A percentile compares a stretch with the other conserved stretches of the same genome.
These are phyloP conservation scores for Diploptera punctata DNA, from an alignment of 2,888 invertebrate genomes.

Conservation along the genomic window DNA sequence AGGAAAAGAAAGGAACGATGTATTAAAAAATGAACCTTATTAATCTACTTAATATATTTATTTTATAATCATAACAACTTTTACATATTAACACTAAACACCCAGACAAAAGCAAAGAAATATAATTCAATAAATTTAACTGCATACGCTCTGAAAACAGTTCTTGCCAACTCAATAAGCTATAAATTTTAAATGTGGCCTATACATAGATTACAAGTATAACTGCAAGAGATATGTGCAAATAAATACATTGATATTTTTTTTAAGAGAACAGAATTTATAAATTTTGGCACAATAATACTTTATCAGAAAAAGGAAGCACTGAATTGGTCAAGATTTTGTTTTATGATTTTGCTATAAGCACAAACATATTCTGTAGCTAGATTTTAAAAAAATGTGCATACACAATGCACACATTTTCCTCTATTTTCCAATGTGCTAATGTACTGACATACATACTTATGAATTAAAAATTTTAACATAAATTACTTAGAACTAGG, in stretches of 20 bases:
- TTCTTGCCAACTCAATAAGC: too few relatives aligned
- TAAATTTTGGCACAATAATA: constrained; percentile 32
- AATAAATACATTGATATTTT: not conserved
- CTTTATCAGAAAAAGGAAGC: constrained; percentile 30
- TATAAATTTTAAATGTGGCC: not conserved
- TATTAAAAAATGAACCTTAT: not conserved
- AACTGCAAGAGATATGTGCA: constrained; percentile 9
- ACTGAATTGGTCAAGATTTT: constrained; percentile 12
- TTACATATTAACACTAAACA: constrained; percentile 27
- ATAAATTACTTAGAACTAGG: not conserved
- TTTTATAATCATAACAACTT: constrained; percentile 23
- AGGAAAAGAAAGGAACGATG: too few relatives aligned
- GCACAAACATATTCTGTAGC: constrained; percentile 1
- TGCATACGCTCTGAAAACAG: not conserved
- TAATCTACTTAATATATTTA: constrained; percentile 4
- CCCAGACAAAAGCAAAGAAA: constrained; percentile 9
- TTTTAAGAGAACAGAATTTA: not conserved
- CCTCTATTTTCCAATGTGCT: not conserved
- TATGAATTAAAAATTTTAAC: not conserved
- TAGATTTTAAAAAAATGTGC: not conserved
- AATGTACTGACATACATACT: not conserved
- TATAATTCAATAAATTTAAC: not conserved
- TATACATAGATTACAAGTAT: not conserved
- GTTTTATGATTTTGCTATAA: not conserved
- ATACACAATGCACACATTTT: not conserved